A percentile compares a stretch with the other conserved stretches of the same genome.
These are phyloP conservation scores for Bombylius major DNA, from an alignment of 2,888 invertebrate genomes.

Conservation along the genomic window DNA sequence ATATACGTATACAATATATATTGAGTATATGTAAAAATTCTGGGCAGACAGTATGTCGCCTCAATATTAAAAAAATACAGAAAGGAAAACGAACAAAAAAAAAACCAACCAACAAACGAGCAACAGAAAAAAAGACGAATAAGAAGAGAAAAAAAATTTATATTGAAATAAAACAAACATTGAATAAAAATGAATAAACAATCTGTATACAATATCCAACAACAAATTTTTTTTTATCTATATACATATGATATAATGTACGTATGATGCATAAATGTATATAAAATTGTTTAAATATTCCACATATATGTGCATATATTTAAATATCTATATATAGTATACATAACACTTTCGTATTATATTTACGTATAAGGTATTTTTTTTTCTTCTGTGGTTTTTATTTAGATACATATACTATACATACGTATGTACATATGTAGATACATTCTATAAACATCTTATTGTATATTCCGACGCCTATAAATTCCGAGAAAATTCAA, in stretches of 20 bases:
- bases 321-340: too few relatives aligned
- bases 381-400: neutral
- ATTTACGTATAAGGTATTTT: neutral
- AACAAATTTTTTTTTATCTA: too few relatives aligned
- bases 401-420: neutral
- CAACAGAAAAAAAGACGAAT: neutral
- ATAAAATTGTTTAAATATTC: too few relatives aligned
- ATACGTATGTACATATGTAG: neutral
- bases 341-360: neutral
- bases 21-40: neutral
- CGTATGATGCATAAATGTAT: too few relatives aligned
- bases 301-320: neutral
- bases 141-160: too few relatives aligned
- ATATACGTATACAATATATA: too few relatives aligned
- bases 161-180: too few relatives aligned
- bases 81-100: neutral
- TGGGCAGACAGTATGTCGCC: neutral
- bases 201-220: too few relatives aligned
- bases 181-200: too few relatives aligned
- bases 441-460: neutral
- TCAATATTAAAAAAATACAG: neutral
- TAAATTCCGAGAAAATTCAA: slow-evolving; percentile 19
- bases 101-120: neutral
- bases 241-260: too few relatives aligned
- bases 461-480: slow-evolving; percentile 12